Conservation (phyloP, 2,797 vertebrate species). For the Bovichtus diacanthus region DNA sequence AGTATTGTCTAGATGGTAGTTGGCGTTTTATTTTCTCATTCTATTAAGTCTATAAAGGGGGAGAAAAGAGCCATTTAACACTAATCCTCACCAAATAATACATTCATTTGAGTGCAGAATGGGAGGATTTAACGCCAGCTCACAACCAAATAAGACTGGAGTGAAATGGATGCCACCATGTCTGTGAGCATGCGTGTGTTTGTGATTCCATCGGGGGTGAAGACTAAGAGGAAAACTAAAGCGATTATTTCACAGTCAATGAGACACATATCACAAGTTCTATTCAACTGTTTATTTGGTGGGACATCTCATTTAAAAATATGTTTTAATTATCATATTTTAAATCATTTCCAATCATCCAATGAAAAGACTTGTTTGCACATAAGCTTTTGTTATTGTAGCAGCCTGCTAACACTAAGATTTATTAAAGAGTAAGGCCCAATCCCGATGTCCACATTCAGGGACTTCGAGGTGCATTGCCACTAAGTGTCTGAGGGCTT, state of each 20-base stretch:
- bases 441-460: no score
- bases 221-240: neutral
- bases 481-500: no score
- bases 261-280: slow-evolving; percentile 1
- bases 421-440: neutral
- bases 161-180: slow-evolving; percentile 51
- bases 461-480: no score
- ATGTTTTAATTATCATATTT: neutral
- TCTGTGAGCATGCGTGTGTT: slow-evolving; percentile 18
- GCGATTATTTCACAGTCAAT: slow-evolving; percentile 18
- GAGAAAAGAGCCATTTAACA: slow-evolving; percentile 70
- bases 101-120: slow-evolving; percentile 68
- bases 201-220: slow-evolving; percentile 27
- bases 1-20: slow-evolving; percentile 57
- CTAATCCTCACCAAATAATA: slow-evolving; percentile 74
- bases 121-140: slow-evolving; percentile 74
- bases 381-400: neutral
- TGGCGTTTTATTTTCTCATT: slow-evolving; percentile 63
- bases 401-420: neutral
- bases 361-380: no score
- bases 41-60: slow-evolving; percentile 62
- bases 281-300: slow-evolving; percentile 10
- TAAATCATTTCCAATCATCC: neutral
- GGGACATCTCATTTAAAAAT: neutral
- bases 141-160: slow-evolving; percentile 59